phyloP scores from a whole-genome alignment of 2,888 invertebrate species.

The Eledone cirrhosa region DNA sequence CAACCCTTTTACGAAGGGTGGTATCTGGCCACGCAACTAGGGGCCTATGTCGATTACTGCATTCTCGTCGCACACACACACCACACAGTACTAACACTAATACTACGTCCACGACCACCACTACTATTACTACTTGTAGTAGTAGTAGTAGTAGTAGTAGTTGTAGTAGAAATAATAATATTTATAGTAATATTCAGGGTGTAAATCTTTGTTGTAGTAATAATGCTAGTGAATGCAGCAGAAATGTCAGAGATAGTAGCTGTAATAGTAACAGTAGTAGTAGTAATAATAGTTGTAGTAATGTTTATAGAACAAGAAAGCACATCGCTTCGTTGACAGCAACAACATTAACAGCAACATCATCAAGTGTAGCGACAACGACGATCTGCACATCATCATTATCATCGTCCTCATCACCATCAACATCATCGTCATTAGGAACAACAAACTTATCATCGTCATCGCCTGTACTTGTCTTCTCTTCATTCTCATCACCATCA shows the following conservation, averaged over 20 bases:
- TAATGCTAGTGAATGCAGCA: not conserved
- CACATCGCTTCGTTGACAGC: no score
- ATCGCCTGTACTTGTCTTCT: not conserved
- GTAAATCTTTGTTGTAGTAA: no score
- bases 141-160: no score
- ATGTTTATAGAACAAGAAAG: no score
- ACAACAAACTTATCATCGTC: no score
- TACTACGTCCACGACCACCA: not conserved
- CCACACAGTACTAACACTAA: not conserved
- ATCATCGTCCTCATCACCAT: not conserved
- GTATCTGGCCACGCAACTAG: not conserved
- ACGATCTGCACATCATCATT: not conserved
- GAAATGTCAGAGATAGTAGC: not conserved
- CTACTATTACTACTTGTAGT: not conserved
- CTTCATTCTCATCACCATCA: not conserved
- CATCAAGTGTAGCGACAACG: not conserved
- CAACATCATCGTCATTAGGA: not conserved
- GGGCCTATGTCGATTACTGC: not conserved
- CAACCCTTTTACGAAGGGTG: conserved; percentile 21
- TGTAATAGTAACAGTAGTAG: not conserved
- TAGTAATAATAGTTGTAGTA: no score
- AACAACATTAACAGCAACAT: not conserved
- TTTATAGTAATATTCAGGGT: no score
- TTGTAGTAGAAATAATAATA: no score
- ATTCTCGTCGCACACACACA: not conserved